Evolutionary conservation across 2,888 invertebrate genomes (phyloP), one percentile per base, ranked within the genome.

Genomic region (Nesidiocoris tenuis): DNA sequence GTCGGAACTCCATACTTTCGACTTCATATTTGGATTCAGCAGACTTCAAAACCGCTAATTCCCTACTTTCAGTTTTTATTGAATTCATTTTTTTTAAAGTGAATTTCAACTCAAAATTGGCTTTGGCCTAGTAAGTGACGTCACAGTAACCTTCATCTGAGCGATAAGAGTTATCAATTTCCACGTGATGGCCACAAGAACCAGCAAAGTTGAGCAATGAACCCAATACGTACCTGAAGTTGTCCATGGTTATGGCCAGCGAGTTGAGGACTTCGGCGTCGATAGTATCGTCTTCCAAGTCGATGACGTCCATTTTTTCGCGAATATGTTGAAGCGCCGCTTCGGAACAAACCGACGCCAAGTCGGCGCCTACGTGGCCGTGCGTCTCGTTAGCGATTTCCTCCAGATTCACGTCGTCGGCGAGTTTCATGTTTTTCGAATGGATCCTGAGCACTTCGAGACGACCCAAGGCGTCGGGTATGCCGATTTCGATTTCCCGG

Each of bases 231-330:
- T 39, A 75, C 74, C 74, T 75, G 89, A 98, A 98, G 88, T 98
- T 96, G 81, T 98, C 97, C 96, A 97, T 97, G 65, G 97, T 93
- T 23, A 99, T 98, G 76, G 98, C 98, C 81, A 99, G 88, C 1
- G 97, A 96, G 83, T 94, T 94, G 80, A 99, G 88, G 19, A 96
- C 96, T 84, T 98, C 98, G 0, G 98, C 98, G 85, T 99, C 99
- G 82, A 99, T 98, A 84, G 95, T 95, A 83, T 99, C 98, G 82
- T 99, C 99, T 83, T 99, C 98, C 81, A 99, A 87, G 86, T 99
- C 98, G 82, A 99, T 99, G 74, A 98, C 89, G 85, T 99, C 98
- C 98, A 99, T 99, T 86, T 99, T 99, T 86, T 98, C 98, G 81
- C 98, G 90, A 84, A 99, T 99, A 85, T 99, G 98, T 85, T 99